These are phyloP conservation scores for Smutsia temminckii DNA, from an alignment of 2,797 vertebrate genomes.

Conservation along the genomic window DNA sequence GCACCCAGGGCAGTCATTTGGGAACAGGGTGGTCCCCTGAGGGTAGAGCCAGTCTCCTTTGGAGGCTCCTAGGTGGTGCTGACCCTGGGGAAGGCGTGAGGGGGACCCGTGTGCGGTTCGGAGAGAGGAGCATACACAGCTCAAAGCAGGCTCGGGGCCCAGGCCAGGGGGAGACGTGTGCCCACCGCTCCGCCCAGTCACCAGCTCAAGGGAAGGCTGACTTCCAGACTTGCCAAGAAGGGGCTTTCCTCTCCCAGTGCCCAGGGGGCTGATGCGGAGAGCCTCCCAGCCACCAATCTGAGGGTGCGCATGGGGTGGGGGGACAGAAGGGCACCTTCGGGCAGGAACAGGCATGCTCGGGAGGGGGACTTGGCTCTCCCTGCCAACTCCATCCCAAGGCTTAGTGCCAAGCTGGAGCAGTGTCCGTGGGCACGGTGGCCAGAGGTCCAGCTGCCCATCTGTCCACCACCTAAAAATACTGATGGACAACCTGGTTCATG, in stretches of 20 bases:
- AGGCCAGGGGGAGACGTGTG: rapidly evolving
- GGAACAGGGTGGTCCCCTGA: rapidly evolving
- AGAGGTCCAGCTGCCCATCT: rapidly evolving
- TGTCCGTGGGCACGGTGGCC: rapidly evolving
- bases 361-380: rapidly evolving
- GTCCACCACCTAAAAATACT: rapidly evolving
- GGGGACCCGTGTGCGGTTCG: rapidly evolving
- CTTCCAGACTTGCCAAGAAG: rapidly evolving
- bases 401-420: rapidly evolving
- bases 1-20: rapidly evolving
- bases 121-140: rapidly evolving
- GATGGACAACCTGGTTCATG: rapidly evolving
- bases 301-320: rapidly evolving
- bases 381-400: rapidly evolving
- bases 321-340: background rate
- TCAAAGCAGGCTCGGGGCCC: rapidly evolving
- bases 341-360: rapidly evolving
- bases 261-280: rapidly evolving
- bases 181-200: background rate
- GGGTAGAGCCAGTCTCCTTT: background rate
- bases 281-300: rapidly evolving
- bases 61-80: rapidly evolving
- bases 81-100: rapidly evolving
- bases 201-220: rapidly evolving
- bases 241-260: rapidly evolving